These are phyloP conservation scores for Cephus cinctus DNA, from an alignment of 1,140 invertebrate genomes.

Conservation along the genomic window DNA sequence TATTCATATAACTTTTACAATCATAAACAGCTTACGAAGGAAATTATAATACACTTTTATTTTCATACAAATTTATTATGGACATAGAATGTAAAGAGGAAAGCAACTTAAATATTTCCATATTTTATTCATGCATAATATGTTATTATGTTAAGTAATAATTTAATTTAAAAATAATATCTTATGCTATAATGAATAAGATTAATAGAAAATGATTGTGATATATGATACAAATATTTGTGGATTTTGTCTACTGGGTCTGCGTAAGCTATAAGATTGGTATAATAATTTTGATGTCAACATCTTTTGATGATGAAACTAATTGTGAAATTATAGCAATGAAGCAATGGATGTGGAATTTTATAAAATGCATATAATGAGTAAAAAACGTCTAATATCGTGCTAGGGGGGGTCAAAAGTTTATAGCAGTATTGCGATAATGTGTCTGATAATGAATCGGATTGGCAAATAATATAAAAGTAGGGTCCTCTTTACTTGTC, in stretches of 20 bases:
- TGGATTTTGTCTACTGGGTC: neutral
- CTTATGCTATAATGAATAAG: slow-evolving; percentile 4
- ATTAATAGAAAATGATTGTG: slow-evolving; percentile 9
- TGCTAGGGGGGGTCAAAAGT: slow-evolving; percentile 40
- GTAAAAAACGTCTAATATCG: slow-evolving; percentile 22
- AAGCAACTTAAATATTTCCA: too few relatives aligned
- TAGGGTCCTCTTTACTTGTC: too few relatives aligned
- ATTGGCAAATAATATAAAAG: neutral
- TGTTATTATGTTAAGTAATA: too few relatives aligned
- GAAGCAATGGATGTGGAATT: slow-evolving; percentile 22
- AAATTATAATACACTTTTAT: too few relatives aligned
- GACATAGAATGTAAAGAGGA: too few relatives aligned
- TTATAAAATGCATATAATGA: slow-evolving; percentile 17
- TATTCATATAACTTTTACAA: too few relatives aligned
- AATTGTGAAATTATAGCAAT: slow-evolving; percentile 29
- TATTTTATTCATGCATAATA: too few relatives aligned
- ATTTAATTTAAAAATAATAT: too few relatives aligned
- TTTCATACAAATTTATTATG: too few relatives aligned
- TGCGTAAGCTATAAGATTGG: neutral
- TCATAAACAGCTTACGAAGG: too few relatives aligned
- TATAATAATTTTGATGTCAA: slow-evolving; percentile 10
- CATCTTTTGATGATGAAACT: slow-evolving; percentile 28
- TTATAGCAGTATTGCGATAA: slow-evolving; percentile 42
- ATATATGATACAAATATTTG: slow-evolving; percentile 12
- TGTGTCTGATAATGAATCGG: slow-evolving; percentile 16